Percentiles rank a stretch among this genome's conserved stretches.
Evolutionary conservation across 1,140 invertebrate species (phyloP).

Genomic region (Acromyrmex charruanus): DNA sequence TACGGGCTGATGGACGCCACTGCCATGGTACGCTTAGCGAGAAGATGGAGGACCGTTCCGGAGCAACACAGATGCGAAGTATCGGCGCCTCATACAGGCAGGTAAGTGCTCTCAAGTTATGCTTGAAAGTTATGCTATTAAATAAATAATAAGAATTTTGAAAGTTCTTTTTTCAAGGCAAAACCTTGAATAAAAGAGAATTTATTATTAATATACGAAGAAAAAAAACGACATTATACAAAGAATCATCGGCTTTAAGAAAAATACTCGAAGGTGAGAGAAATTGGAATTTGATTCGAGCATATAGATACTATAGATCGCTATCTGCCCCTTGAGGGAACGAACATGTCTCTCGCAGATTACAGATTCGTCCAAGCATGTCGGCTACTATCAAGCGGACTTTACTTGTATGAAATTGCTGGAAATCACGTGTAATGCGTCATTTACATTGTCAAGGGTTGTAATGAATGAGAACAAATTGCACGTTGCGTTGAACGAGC

Average conservation of each 20-base stretch:
- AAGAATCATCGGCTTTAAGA: not conserved
- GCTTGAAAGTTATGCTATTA: not conserved
- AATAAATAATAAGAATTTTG: constrained; percentile 21
- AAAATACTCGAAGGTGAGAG: not conserved
- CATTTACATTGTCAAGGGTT: constrained; percentile 21
- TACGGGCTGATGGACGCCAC: constrained; percentile 98
- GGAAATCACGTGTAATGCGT: constrained; percentile 21
- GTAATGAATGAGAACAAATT: constrained; percentile 21
- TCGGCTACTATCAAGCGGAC: constrained; percentile 23
- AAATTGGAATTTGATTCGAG: constrained; percentile 29
- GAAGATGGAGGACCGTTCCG: constrained; percentile 94
- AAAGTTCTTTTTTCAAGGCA: not conserved
- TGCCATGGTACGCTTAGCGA: constrained; percentile 96
- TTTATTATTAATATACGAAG: not conserved
- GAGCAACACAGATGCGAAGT: constrained; percentile 94
- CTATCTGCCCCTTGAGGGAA: constrained; percentile 19
- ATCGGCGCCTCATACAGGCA: constrained; percentile 91
- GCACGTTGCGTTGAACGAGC: not conserved
- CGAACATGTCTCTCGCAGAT: constrained; percentile 34
- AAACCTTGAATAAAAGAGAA: too few relatives aligned
- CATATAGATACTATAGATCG: not conserved
- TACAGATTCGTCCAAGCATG: constrained; percentile 37
- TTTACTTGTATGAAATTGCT: constrained; percentile 46
- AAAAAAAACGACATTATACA: not conserved
- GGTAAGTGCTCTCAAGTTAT: constrained; percentile 83